A percentile compares a stretch with the other conserved stretches of the same genome.
Conservation (phyloP, 64 coral and sea anemone species). For the Orbicella faveolata region DNA sequence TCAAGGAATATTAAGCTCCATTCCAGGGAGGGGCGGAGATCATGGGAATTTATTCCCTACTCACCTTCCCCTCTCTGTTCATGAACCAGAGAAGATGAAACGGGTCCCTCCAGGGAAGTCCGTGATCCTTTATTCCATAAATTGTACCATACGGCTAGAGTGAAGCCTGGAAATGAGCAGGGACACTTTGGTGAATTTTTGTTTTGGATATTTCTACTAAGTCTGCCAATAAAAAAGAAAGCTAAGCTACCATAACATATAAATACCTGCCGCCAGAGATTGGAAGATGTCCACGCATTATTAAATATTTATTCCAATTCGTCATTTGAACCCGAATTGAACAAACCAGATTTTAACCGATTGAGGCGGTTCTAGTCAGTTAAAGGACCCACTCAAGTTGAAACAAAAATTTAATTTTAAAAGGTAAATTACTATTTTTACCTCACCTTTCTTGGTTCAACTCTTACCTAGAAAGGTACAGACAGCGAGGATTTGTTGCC, state of each 20-base stretch:
- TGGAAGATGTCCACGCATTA: neutral
- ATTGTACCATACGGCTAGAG: slow-evolving; percentile 68
- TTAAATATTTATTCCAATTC: slow-evolving; percentile 15
- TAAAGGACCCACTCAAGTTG: neutral
- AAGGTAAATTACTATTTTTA: neutral
- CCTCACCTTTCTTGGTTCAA: neutral
- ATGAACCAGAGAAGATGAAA: slow-evolving; percentile 72
- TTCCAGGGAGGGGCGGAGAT: neutral
- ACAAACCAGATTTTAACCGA: neutral
- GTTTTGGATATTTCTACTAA: neutral
- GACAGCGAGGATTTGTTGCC: slow-evolving; percentile 71
- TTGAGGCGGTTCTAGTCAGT: neutral
- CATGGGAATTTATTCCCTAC: neutral
- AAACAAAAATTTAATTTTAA: neutral
- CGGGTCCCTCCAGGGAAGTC: slow-evolving; percentile 17
- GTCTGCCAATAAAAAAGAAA: neutral
- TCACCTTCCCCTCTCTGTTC: slow-evolving; percentile 81
- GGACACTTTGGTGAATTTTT: neutral
- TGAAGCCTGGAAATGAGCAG: slow-evolving; percentile 49
- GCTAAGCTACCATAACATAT: neutral
- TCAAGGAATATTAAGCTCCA: neutral
- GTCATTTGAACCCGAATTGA: neutral
- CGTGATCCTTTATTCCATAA: slow-evolving; percentile 57
- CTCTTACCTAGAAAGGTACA: slow-evolving; percentile 58
- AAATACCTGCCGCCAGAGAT: neutral